Conservation (phyloP, 2,888 invertebrate genomes). For the Rhogogaster chlorosoma region DNA sequence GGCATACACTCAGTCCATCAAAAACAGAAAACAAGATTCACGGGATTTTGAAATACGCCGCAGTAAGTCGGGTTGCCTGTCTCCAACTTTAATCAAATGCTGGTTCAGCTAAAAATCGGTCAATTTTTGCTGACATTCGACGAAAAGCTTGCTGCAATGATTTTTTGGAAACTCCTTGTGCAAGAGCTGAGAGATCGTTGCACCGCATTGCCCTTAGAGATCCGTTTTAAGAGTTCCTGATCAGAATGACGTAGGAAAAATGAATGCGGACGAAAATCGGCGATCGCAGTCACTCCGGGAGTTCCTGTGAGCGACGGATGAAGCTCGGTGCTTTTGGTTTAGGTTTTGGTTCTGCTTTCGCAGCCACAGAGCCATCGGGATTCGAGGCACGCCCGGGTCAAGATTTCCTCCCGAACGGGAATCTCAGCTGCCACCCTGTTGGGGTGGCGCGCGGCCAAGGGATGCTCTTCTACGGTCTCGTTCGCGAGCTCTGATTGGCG, state of each 20-base stretch:
- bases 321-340: constrained; percentile 24
- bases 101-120: neutral
- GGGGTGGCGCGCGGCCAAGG: constrained; percentile 53
- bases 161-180: neutral
- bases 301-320: neutral
- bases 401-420: constrained; percentile 77
- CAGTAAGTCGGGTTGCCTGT: neutral
- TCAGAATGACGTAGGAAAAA: neutral
- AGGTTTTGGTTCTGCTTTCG: constrained; percentile 23
- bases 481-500: constrained; percentile 81
- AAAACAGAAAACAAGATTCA: neutral
- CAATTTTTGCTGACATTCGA: neutral
- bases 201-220: neutral
- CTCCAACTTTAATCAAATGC: neutral
- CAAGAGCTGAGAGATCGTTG: neutral
- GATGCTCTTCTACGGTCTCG: constrained; percentile 68
- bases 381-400: constrained; percentile 78
- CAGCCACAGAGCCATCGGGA: constrained; percentile 68
- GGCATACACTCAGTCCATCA: neutral
- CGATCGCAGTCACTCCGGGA: neutral
- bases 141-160: neutral
- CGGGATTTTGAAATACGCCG: neutral
- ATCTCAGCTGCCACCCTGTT: constrained; percentile 74
- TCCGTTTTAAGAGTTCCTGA: neutral
- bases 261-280: neutral